These are phyloP conservation scores for Okapia johnstoni DNA, from an alignment of 2,113 vertebrate genomes.

Conservation along the genomic window DNA sequence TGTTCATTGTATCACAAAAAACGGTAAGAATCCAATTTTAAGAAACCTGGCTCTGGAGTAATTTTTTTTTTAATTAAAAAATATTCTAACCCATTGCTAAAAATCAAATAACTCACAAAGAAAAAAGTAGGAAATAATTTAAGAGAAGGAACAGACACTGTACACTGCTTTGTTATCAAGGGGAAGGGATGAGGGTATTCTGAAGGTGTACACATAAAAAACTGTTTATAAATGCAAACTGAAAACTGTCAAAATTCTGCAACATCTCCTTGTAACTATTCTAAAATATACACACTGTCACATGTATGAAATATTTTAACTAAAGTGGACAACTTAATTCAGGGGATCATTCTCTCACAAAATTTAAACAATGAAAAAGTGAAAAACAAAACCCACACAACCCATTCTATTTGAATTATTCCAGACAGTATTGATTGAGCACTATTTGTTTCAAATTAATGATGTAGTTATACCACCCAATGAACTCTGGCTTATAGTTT, in stretches of 20 bases:
- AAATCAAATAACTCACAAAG: conserved; percentile 13
- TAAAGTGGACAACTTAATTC: not conserved
- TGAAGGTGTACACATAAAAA: not conserved
- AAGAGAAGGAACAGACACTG: not conserved
- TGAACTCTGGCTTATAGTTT: not conserved
- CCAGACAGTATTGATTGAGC: not conserved
- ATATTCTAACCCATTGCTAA: not conserved
- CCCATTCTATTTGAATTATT: conserved; percentile 18
- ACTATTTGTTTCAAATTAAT: conserved; percentile 28
- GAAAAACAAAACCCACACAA: not conserved
- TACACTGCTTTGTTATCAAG: not conserved
- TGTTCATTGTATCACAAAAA: not conserved
- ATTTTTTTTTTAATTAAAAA: conserved; percentile 3
- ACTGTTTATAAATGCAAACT: not conserved
- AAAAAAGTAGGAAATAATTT: not conserved
- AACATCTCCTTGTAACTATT: not conserved
- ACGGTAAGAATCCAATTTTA: not conserved
- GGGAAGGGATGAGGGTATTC: not conserved
- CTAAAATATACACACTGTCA: not conserved
- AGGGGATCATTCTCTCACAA: not conserved
- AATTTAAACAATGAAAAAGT: not conserved
- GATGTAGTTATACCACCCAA: not conserved
- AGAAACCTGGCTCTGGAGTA: not conserved
- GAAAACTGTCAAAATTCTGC: not conserved
- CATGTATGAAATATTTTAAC: not conserved